phyloP scores from a whole-genome alignment of 2,113 vertebrate species.

The Desmodus rotundus region DNA sequence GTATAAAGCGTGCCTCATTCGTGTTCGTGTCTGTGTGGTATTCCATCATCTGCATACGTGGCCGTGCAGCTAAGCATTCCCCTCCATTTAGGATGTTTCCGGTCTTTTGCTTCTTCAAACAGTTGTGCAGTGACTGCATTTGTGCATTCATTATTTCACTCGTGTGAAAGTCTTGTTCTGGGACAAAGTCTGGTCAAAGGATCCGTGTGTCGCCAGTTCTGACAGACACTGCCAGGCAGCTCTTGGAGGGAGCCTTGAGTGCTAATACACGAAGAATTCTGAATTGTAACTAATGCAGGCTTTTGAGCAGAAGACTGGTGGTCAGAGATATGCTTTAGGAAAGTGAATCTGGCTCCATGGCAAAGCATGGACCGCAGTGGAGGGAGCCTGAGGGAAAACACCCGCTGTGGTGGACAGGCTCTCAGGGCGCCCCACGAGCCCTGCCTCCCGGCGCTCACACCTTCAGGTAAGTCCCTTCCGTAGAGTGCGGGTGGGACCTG shows the following conservation, averaged over 20 bases:
- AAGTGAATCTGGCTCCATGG: not conserved
- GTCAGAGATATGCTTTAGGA: not conserved
- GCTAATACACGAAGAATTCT: not conserved
- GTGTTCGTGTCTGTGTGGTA: not conserved
- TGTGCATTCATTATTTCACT: not conserved
- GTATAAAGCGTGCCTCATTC: not conserved
- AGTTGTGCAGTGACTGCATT: not conserved
- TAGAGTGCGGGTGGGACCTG: not conserved
- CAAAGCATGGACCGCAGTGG: not conserved
- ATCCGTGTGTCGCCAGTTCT: not conserved
- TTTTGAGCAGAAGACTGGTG: not conserved
- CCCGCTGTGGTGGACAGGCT: not conserved
- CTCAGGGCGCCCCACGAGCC: accelerated
- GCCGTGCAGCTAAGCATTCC: not conserved
- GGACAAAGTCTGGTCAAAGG: not conserved
- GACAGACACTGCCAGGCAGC: not conserved
- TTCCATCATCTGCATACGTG: not conserved
- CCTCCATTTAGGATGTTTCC: not conserved
- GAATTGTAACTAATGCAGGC: not conserved
- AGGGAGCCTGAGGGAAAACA: not conserved
- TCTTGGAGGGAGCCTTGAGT: not conserved
- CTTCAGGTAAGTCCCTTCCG: not conserved
- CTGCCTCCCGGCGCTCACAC: not conserved
- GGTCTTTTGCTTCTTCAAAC: not conserved
- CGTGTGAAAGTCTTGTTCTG: not conserved